phyloP scores from a whole-genome alignment of 2,797 vertebrate genomes.

The Carduelis carduelis region DNA sequence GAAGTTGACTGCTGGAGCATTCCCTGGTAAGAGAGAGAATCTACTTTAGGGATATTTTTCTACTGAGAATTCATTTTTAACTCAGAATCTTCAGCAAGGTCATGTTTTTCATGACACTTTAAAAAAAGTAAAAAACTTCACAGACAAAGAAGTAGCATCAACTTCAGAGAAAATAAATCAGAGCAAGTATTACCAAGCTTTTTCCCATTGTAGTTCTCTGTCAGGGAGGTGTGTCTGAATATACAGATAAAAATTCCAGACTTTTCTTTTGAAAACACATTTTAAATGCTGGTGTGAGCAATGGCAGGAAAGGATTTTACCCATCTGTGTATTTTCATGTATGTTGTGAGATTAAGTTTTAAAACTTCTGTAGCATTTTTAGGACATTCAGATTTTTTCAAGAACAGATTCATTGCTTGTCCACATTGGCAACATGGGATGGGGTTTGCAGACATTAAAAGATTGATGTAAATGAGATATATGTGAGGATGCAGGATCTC shows the following conservation, averaged over 20 bases:
- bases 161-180: not conserved
- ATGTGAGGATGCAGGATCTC: not conserved
- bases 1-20: conserved; percentile 50
- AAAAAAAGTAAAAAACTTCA: not conserved
- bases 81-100: conserved; percentile 34
- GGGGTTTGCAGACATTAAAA: not conserved
- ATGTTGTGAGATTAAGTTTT: not conserved
- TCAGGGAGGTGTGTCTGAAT: not conserved
- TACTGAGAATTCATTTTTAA: conserved; percentile 54
- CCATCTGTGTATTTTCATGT: not conserved
- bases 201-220: not conserved
- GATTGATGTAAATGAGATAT: not conserved
- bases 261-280: not conserved
- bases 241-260: not conserved
- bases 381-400: not conserved
- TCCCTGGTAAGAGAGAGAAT: conserved; percentile 8
- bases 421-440: not conserved
- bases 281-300: not conserved
- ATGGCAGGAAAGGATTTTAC: not conserved
- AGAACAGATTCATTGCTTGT: not conserved
- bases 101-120: not conserved
- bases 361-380: not conserved
- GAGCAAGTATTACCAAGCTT: not conserved
- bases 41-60: conserved; percentile 42
- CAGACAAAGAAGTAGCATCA: not conserved